Percentiles rank a stretch among this genome's conserved stretches.
phyloP scores from a whole-genome alignment of 2,797 vertebrate species.

The Linurgus olivaceus region DNA sequence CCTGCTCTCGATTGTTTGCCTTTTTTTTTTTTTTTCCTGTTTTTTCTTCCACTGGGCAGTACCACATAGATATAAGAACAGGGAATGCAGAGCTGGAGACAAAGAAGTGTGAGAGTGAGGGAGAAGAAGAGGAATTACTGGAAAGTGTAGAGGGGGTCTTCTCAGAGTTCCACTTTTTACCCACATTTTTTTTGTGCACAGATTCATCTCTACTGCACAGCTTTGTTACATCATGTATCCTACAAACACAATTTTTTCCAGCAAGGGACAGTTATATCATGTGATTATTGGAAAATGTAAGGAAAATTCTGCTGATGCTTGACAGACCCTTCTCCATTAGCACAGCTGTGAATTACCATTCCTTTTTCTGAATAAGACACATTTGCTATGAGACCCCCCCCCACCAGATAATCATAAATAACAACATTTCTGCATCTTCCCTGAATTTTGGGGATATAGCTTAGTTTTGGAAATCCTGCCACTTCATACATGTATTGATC shows the following conservation, averaged over 20 bases:
- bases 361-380: background rate
- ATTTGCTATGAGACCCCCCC: background rate
- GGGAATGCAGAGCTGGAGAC: background rate
- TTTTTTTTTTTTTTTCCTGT: background rate
- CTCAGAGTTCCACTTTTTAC: background rate
- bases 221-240: background rate
- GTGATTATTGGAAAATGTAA: background rate
- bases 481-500: background rate
- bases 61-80: background rate
- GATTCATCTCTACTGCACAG: background rate
- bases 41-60: background rate
- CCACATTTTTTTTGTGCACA: background rate
- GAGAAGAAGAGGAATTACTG: background rate
- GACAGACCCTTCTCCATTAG: background rate
- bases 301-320: background rate
- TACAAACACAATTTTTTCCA: background rate
- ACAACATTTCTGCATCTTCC: background rate
- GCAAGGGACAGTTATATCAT: background rate
- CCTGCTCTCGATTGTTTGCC: background rate
- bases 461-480: background rate
- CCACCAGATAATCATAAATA: background rate
- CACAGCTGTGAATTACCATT: background rate
- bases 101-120: background rate
- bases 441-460: background rate
- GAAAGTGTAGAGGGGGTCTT: background rate